A percentile compares a stretch with the other conserved stretches of the same genome.
Evolutionary conservation across 2,888 invertebrate species (phyloP).

Genomic region (Endotricha flammealis): DNA sequence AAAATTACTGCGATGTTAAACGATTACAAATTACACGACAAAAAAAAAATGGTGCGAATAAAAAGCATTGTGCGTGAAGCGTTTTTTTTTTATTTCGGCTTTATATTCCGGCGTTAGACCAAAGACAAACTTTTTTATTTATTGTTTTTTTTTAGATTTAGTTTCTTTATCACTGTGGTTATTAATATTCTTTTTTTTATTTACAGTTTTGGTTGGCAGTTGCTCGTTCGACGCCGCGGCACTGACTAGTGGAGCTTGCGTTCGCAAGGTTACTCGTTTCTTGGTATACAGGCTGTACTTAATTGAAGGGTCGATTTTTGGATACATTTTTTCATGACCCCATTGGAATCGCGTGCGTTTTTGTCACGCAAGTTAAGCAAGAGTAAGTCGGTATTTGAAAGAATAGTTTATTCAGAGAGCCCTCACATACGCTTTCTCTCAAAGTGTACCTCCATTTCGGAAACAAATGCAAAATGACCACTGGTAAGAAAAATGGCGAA

Average conservation of each 20-base stretch:
- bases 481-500: too few species aligned
- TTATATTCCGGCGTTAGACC: constrained; percentile 21
- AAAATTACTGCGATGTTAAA: constrained; percentile 1
- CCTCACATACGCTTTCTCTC: too few species aligned
- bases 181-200: constrained; percentile 23
- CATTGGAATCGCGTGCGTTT: too few species aligned
- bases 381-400: too few species aligned
- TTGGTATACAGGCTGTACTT: constrained; percentile 31
- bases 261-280: constrained; percentile 28
- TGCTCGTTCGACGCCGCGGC: constrained; percentile 31
- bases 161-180: constrained; percentile 28
- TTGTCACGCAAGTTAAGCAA: too few species aligned
- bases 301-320: too few species aligned
- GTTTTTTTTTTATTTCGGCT: constrained; percentile 21
- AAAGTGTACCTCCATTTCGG: too few species aligned
- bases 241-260: constrained; percentile 27
- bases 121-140: constrained; percentile 25
- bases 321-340: too few species aligned
- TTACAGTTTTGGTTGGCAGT: constrained; percentile 26
- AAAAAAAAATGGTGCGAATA: constrained; percentile 20
- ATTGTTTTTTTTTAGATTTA: constrained; percentile 15
- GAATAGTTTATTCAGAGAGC: too few species aligned
- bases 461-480: too few species aligned
- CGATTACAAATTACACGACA: constrained; percentile 7
- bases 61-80: constrained; percentile 14